phyloP scores from a whole-genome alignment of 2,888 invertebrate genomes.

The Philonicus albiceps region DNA sequence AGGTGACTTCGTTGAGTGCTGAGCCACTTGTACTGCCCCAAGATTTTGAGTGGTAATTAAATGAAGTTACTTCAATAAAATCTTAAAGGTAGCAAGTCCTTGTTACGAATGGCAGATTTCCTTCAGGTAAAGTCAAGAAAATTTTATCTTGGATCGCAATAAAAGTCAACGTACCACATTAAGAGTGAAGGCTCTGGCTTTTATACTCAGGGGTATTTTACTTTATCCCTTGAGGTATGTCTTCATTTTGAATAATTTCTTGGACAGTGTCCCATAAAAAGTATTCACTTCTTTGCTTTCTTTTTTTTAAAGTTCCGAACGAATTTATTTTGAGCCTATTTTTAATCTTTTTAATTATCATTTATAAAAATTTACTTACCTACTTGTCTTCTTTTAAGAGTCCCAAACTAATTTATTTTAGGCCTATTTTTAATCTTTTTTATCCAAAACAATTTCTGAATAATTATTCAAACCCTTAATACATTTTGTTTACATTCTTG shows the following conservation, averaged over 20 bases:
- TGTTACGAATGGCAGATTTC: neutral
- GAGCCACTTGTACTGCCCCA: neutral
- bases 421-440: too few relatives aligned
- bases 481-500: too few relatives aligned
- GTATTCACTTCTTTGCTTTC: too few relatives aligned
- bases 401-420: too few relatives aligned
- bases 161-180: neutral
- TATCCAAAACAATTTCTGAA: too few relatives aligned
- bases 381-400: too few relatives aligned
- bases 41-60: constrained; percentile 21
- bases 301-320: too few relatives aligned
- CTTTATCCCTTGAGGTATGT: neutral
- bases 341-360: too few relatives aligned
- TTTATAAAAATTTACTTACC: too few relatives aligned
- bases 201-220: neutral
- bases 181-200: neutral
- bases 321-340: too few relatives aligned
- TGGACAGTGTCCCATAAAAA: neutral
- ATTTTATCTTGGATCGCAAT: neutral
- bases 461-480: too few relatives aligned
- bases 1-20: neutral
- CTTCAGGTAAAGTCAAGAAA: neutral
- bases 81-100: neutral
- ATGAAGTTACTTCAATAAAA: neutral
- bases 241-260: neutral